Evolutionary conservation across 2,888 invertebrate species (phyloP).

Genomic region (Emesis furor): DNA sequence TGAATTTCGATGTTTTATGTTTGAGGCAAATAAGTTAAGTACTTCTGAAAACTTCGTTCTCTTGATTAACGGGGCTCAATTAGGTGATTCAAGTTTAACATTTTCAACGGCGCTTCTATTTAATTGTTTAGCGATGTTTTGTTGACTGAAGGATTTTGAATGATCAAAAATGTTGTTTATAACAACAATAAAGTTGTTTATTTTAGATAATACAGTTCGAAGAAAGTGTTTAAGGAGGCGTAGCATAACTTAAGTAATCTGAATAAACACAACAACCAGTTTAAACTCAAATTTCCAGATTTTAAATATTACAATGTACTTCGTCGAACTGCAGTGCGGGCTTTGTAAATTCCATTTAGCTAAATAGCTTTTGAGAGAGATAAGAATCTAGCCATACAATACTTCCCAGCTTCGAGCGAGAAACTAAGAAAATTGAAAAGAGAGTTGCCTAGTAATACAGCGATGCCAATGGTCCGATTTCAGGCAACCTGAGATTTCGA

Average conservation of each 20-base stretch:
- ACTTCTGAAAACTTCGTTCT: slow-evolving; percentile 89
- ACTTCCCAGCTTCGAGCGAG: slow-evolving; percentile 87
- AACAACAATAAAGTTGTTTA: slow-evolving; percentile 32
- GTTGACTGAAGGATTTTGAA: slow-evolving; percentile 83
- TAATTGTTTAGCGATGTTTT: slow-evolving; percentile 83
- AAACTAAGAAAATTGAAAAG: slow-evolving; percentile 92
- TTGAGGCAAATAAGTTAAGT: slow-evolving; percentile 90
- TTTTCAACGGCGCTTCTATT: slow-evolving; percentile 85
- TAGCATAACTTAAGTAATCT: slow-evolving; percentile 83
- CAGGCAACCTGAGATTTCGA: slow-evolving; percentile 88
- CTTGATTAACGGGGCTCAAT: slow-evolving; percentile 90
- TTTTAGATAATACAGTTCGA: neutral
- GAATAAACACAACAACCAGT: slow-evolving; percentile 87
- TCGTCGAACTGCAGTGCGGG: slow-evolving; percentile 91
- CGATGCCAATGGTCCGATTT: slow-evolving; percentile 89
- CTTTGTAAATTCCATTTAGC: slow-evolving; percentile 92
- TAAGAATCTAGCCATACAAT: slow-evolving; percentile 92
- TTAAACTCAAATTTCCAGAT: slow-evolving; percentile 90
- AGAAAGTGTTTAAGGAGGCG: slow-evolving; percentile 76
- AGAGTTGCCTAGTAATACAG: slow-evolving; percentile 89
- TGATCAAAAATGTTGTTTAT: slow-evolving; percentile 81
- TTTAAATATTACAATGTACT: slow-evolving; percentile 92
- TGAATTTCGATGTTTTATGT: slow-evolving; percentile 89
- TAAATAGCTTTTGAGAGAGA: slow-evolving; percentile 91
- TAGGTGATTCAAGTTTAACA: slow-evolving; percentile 87